Base-by-base conservation (phyloP, 2,888 invertebrate genomes). In the Drosophila seclusa region DNA sequence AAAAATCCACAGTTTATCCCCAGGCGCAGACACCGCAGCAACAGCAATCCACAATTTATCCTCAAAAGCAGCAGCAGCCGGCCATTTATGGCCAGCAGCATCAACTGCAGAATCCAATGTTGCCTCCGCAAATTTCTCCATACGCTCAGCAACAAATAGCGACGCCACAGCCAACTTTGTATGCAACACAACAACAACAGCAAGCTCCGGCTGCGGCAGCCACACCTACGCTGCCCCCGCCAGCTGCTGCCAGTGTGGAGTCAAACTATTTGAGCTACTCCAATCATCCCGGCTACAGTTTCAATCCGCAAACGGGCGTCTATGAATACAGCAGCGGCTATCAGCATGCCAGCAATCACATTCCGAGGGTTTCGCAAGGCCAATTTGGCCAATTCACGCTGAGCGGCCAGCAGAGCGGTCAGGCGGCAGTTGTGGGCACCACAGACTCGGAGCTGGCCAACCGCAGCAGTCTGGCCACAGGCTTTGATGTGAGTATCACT, bases 321-420 rank as follows among this genome's bases (percentile, higher is more conserved):
- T 95, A 95, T 77, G 94, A 95, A 16, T 96, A 96, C 80, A 94
- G 92, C 76, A 95, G 95, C 60, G 95, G 95, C 0, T 95, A 95
- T 68, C 95, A 95, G 64, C 85, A 89, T 10, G 81, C 82, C 8
- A 74, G 36, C 54, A 73, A 65, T 24, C 45, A 70, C 38, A 57
- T 78, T 27, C 59, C 78, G 13, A 76, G 77, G 11, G 80, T 64
- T 5, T 74, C 87, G 11, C 85, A 85, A 18, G 82, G 88, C 60
- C 45, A 45, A 45, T 90, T 83, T 60, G 91, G 91, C 0, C 91
- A 91, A 77, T 92, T 86, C 63, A 92, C 92, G 8, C 57, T 76
- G 75, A 60, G 83, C 49, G 89, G 82, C 32, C 67, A 85, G 49
- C 77, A 80, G 54, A 55, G 27, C 27, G 54, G 54, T 38, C 82